Evolutionary conservation across 2,888 invertebrate species (phyloP).

Genomic region (Hipparchia semele): DNA sequence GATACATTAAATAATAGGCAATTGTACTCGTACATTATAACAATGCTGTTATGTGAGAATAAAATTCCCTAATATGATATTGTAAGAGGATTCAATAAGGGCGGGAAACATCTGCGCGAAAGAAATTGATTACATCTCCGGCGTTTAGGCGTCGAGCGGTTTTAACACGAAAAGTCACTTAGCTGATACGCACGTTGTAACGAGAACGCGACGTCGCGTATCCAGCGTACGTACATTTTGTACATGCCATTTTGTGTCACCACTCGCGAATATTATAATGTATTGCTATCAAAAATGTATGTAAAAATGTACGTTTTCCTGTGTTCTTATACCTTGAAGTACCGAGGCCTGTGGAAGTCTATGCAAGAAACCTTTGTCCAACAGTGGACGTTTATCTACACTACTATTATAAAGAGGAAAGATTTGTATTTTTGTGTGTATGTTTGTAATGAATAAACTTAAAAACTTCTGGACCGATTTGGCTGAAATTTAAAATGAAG

Average conservation of each 20-base stretch:
- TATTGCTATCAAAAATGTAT: not conserved
- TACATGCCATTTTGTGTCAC: slow-evolving; percentile 5
- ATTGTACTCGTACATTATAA: slow-evolving; percentile 48
- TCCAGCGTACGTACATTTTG: slow-evolving; percentile 12
- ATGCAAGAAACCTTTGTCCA: no score
- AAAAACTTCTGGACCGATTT: no score
- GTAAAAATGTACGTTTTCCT: not conserved
- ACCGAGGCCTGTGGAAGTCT: no score
- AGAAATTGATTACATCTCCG: slow-evolving; percentile 64
- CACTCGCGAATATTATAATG: slow-evolving; percentile 9
- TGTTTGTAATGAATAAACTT: no score
- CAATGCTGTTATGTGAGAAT: slow-evolving; percentile 63
- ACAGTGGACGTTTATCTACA: no score
- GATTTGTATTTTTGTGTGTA: no score
- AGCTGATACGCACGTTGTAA: slow-evolving; percentile 24
- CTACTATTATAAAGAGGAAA: no score
- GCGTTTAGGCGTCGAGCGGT: slow-evolving; percentile 29
- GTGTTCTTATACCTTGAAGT: not conserved
- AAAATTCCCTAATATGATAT: slow-evolving; percentile 69
- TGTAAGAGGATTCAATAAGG: slow-evolving; percentile 69
- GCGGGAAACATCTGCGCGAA: slow-evolving; percentile 66
- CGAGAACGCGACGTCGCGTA: not conserved
- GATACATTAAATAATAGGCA: slow-evolving; percentile 24
- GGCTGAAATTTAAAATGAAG: no score
- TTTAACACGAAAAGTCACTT: slow-evolving; percentile 39